A percentile compares a stretch with the other conserved stretches of the same genome.
phyloP scores from a whole-genome alignment of 2,113 vertebrate species.

The Pholis gunnellus region DNA sequence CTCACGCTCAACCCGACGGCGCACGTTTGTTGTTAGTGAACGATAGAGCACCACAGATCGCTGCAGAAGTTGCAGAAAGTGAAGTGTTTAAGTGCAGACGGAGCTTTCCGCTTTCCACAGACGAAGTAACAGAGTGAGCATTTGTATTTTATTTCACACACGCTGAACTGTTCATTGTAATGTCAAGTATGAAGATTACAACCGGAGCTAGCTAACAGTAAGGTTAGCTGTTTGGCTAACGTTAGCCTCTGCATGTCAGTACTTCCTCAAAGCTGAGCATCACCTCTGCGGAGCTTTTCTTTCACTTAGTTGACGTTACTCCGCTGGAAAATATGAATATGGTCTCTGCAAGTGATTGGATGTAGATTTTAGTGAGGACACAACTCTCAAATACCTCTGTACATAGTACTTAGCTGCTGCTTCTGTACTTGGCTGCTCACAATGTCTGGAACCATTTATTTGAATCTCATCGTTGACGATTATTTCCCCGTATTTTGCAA shows the following conservation, averaged over 20 bases:
- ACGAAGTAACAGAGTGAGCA: constrained; percentile 31
- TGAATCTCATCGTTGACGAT: background rate
- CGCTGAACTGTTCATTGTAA: too few species aligned
- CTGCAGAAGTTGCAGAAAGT: background rate
- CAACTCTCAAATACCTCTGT: background rate
- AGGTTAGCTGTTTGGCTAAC: constrained; percentile 52
- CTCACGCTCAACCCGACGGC: background rate
- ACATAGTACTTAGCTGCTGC: background rate
- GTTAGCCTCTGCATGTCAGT: constrained; percentile 43
- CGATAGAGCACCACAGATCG: background rate
- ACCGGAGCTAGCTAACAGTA: background rate
- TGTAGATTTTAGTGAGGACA: background rate
- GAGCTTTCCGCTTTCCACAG: background rate
- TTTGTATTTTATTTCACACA: background rate
- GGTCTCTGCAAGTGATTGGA: background rate
- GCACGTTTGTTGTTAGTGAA: constrained; percentile 20
- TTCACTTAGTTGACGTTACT: background rate
- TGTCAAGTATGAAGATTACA: background rate
- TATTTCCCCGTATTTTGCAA: background rate
- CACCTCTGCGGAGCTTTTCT: background rate
- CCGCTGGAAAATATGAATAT: background rate
- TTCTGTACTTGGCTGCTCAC: background rate
- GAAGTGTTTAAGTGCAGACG: background rate
- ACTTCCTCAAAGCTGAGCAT: background rate
- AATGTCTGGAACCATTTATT: background rate